phyloP scores from a whole-genome alignment of 2,888 invertebrate species.

The Elysia crispata region DNA sequence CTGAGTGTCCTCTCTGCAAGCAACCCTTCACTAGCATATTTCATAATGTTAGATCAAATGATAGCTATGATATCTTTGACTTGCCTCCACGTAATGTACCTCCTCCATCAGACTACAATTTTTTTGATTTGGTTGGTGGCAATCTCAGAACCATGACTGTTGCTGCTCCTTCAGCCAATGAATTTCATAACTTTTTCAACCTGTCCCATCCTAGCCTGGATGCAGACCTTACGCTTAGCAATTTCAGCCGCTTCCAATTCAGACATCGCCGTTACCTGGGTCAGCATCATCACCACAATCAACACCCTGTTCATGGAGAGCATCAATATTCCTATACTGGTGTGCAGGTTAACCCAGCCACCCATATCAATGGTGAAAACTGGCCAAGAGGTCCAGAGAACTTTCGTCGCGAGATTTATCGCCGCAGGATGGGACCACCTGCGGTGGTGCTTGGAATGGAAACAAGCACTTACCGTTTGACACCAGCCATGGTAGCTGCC shows the following conservation, averaged over 20 bases:
- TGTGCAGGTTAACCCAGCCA: conserved; percentile 33
- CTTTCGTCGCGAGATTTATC: conserved; percentile 42
- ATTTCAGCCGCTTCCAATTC: conserved; percentile 48
- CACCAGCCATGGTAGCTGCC: conserved; percentile 49
- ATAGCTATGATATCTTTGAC: conserved; percentile 85
- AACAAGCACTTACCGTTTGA: conserved; percentile 46
- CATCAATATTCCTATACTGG: conserved; percentile 45
- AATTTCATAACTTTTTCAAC: conserved; percentile 33
- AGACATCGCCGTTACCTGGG: conserved; percentile 38
- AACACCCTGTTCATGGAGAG: conserved; percentile 31
- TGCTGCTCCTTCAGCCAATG: conserved; percentile 20
- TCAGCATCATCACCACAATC: conserved; percentile 20
- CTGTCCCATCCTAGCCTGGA: conserved; percentile 38
- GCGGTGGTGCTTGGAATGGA: conserved; percentile 42
- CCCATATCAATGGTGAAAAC: conserved; percentile 42
- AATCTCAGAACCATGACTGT: conserved; percentile 4
- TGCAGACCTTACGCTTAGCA: conserved; percentile 47
- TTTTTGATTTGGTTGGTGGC: conserved; percentile 36
- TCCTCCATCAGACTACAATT: conserved; percentile 24
- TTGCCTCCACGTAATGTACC: conserved; percentile 82
- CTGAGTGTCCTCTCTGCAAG: conserved; percentile 88
- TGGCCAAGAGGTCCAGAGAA: conserved; percentile 47
- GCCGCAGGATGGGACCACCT: conserved; percentile 40
- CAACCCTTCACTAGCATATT: conserved; percentile 93
- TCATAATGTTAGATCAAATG: conserved; percentile 91